Evolutionary conservation across 2,113 vertebrate species (phyloP), one percentile per base, ranked within the genome.

Genomic region (Phalacrocorax carbo): DNA sequence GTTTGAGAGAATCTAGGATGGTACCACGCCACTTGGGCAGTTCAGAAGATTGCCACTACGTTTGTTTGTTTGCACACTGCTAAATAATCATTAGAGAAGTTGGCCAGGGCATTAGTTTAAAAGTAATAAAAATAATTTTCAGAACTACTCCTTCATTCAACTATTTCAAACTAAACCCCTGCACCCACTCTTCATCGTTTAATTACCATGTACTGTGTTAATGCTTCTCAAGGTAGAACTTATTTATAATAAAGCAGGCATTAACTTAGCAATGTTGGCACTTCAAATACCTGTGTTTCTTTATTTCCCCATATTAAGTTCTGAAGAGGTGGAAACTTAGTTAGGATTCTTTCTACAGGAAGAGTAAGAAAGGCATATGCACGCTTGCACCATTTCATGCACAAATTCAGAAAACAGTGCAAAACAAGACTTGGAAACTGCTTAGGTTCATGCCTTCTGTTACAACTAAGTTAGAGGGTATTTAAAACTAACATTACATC

Each of bases 1-100:
- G 99, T 99, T 99, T 98, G 97, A 97, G 97, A 98, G 98, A 96
- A 95, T 98, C 98, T 97, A 95, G 80, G 98, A 97, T 97, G 98
- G 97, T 98, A 97, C 91, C 73, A 14, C 75, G 97, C 97, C 95
- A 55, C 97, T 86, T n/a, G 66, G 97, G 97, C 97, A 92, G 81
- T 93, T 96, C 92, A 96, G 91, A 97, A 98, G 97, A 97, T 87
- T 97, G 97, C 97, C 96, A 38, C 93, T 62, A 15, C 52, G 51
- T 65, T 46, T 27, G 73, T 86, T 88, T 69, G 94, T 96, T 93
- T 96, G 97, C 98, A 98, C 98, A 98, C 98, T 98, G 98, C 98
- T 98, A 96, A 97, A 97, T 96, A 96, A 97, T 98, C 88, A 96
- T 98, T 98, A 98, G 98, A 98, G 98, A 93, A 91, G 96, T 49